phyloP scores from a whole-genome alignment of 2,113 vertebrate genomes.

The Turnix velox region DNA sequence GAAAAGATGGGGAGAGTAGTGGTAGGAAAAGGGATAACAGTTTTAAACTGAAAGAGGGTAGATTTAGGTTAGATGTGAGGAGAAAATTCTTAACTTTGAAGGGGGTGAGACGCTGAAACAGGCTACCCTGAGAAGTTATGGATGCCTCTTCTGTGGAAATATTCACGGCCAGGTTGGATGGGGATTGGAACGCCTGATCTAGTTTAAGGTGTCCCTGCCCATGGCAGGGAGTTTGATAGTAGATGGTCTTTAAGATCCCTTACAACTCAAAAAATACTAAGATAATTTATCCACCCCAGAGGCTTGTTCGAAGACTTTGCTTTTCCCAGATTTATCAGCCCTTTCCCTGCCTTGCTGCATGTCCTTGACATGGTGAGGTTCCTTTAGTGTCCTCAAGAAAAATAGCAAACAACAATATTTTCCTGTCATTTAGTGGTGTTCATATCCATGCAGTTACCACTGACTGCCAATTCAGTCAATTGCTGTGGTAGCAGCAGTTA shows the following conservation, averaged over 20 bases:
- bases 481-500: not conserved
- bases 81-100: not conserved
- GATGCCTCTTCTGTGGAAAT: not conserved
- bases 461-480: not conserved
- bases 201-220: not conserved
- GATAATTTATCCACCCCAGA: not conserved
- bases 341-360: not conserved
- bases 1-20: not conserved
- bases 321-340: not conserved
- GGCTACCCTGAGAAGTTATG: not conserved
- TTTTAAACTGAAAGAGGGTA: not conserved
- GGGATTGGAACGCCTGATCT: not conserved
- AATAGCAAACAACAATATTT: not conserved
- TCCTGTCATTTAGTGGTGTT: not conserved
- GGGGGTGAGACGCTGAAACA: not conserved
- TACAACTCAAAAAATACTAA: not conserved
- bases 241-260: not conserved
- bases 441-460: not conserved
- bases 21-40: accelerated
- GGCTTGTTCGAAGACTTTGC: not conserved
- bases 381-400: not conserved
- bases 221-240: not conserved
- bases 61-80: not conserved
- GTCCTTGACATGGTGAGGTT: not conserved
- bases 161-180: not conserved